A percentile compares a stretch with the other conserved stretches of the same genome.
phyloP scores from a whole-genome alignment of 2,113 vertebrate species.

The Charadrius vociferus region DNA sequence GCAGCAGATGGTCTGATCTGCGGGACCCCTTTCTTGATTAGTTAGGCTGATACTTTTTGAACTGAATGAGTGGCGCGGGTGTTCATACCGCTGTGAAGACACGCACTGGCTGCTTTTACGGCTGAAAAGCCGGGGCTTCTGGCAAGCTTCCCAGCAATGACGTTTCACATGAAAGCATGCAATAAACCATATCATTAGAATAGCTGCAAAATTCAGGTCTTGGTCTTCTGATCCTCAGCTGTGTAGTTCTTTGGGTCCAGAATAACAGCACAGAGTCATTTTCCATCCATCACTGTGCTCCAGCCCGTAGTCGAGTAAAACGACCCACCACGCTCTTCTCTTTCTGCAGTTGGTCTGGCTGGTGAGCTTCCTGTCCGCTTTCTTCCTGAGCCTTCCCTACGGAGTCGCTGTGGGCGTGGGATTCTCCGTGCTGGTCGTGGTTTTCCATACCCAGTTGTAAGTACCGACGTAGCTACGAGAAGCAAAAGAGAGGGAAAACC shows the following conservation, averaged over 20 bases:
- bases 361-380: slow-evolving; percentile 90
- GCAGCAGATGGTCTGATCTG: slow-evolving; percentile 1
- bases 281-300: neutral
- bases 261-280: neutral
- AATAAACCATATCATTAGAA: neutral
- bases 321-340: neutral
- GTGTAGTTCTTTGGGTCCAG: neutral
- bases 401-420: slow-evolving; percentile 89
- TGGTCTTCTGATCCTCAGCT: neutral
- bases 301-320: fast-evolving
- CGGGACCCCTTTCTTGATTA: neutral
- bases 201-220: neutral
- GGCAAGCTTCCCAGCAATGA: neutral
- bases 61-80: fast-evolving
- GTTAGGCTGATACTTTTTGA: neutral
- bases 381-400: slow-evolving; percentile 91
- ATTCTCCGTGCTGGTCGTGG: slow-evolving; percentile 88
- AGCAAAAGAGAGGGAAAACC: neutral
- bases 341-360: slow-evolving; percentile 87
- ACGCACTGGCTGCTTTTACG: fast-evolving
- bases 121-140: neutral
- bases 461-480: neutral
- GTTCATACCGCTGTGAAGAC: neutral
- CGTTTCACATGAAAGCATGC: neutral
- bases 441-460: slow-evolving; percentile 96